phyloP scores from a whole-genome alignment of 1,140 invertebrate species.

The Drosophila orena region DNA sequence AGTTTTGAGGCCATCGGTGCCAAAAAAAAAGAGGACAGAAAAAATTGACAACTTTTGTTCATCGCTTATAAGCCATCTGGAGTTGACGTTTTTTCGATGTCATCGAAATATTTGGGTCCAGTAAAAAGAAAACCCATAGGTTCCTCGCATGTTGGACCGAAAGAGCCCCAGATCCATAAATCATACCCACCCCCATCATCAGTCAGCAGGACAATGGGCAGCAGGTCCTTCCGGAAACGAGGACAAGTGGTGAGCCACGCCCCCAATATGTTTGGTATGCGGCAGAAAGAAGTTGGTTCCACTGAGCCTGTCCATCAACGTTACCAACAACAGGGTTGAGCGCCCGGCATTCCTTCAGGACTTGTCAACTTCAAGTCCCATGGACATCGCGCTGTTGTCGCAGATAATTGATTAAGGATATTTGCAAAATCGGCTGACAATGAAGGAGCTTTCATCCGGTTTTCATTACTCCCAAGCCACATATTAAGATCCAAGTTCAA shows the following conservation, averaged over 20 bases:
- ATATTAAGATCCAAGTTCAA: neutral
- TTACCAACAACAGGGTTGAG: constrained; percentile 44
- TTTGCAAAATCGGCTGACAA: constrained; percentile 17
- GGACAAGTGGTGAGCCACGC: constrained; percentile 15
- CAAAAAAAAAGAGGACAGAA: too few species aligned
- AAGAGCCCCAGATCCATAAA: constrained; percentile 51
- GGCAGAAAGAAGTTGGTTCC: neutral
- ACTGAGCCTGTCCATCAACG: constrained; percentile 41
- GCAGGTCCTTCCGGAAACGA: constrained; percentile 15
- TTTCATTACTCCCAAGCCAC: constrained; percentile 3
- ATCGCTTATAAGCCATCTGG: constrained; percentile 32
- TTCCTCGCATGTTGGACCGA: constrained; percentile 25
- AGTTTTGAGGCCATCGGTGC: neutral
- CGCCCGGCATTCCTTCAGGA: constrained; percentile 23
- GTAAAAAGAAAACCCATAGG: constrained; percentile 19
- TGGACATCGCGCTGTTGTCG: constrained; percentile 20
- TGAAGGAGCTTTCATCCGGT: constrained; percentile 7
- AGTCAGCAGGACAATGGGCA: constrained; percentile 57
- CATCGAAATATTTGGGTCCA: constrained; percentile 8
- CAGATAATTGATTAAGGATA: constrained; percentile 61
- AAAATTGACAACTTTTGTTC: neutral
- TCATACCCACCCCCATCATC: constrained; percentile 67
- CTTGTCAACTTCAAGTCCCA: constrained; percentile 42
- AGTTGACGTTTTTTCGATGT: constrained; percentile 36
- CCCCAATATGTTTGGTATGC: constrained; percentile 3